Evolutionary conservation across 2,888 invertebrate species (phyloP).

Genomic region (Drosophila quinaria): DNA sequence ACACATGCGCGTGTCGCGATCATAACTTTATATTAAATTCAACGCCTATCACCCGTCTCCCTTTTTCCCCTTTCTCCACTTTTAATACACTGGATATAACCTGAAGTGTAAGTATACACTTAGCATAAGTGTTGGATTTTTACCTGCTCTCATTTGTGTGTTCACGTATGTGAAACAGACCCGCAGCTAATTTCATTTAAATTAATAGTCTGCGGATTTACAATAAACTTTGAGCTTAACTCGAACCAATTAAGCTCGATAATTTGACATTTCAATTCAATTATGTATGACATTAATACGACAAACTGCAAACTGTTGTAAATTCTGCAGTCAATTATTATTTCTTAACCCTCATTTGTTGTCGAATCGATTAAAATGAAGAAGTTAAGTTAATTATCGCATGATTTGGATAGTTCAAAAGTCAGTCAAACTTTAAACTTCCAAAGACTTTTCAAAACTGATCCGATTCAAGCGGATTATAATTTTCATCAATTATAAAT

Average conservation of each 20-base stretch:
- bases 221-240: slow-evolving; percentile 6
- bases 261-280: background rate
- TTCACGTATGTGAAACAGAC: background rate
- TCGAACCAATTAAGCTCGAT: slow-evolving; percentile 5
- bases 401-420: too few relatives aligned
- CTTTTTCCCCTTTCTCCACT: background rate
- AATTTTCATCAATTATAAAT: too few relatives aligned
- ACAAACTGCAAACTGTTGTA: background rate
- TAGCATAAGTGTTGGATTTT: slow-evolving; percentile 14
- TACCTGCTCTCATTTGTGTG: background rate
- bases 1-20: slow-evolving; percentile 54
- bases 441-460: too few relatives aligned
- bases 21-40: slow-evolving; percentile 64
- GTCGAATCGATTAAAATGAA: background rate
- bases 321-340: background rate
- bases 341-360: background rate
- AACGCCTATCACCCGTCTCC: background rate
- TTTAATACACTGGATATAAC: slow-evolving; percentile 9
- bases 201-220: slow-evolving; percentile 25
- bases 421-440: too few relatives aligned
- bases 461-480: too few relatives aligned
- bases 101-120: slow-evolving; percentile 38
- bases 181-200: slow-evolving; percentile 20
- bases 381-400: too few relatives aligned
- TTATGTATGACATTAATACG: background rate